These are phyloP conservation scores for Rhagologus leucostigma DNA, from an alignment of 2,113 vertebrate species.

Conservation along the genomic window DNA sequence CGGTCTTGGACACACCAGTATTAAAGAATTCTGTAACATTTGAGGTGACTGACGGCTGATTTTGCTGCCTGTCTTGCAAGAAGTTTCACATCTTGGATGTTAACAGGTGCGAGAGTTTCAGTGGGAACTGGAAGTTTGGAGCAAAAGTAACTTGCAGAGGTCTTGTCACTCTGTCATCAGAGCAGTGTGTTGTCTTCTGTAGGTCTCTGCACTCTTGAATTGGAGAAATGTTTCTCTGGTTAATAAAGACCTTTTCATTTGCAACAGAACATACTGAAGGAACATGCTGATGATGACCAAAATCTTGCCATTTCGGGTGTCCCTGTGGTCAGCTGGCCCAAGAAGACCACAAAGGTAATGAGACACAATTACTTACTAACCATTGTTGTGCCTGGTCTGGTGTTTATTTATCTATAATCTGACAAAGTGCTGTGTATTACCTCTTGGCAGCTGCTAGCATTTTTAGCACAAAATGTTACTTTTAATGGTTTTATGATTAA, in stretches of 20 bases:
- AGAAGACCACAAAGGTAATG: conserved; percentile 88
- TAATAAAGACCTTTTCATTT: conserved; percentile 61
- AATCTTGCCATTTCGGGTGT: conserved; percentile 88
- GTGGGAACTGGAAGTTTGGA: background rate
- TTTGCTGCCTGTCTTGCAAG: background rate
- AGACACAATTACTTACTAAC: background rate
- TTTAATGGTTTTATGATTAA: background rate
- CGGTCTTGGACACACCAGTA: background rate
- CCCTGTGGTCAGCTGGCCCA: conserved; percentile 91
- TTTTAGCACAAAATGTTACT: background rate
- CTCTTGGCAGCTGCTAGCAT: background rate
- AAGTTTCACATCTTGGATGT: background rate
- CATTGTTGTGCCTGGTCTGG: background rate
- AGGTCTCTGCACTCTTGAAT: background rate
- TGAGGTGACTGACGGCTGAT: background rate
- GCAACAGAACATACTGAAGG: conserved; percentile 87
- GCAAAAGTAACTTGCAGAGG: background rate
- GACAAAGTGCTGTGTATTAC: background rate
- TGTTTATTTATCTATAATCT: background rate
- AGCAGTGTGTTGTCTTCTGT: background rate
- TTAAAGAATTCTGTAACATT: background rate
- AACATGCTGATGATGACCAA: conserved; percentile 90
- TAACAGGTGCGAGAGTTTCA: background rate
- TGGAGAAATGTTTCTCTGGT: background rate
- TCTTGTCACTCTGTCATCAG: background rate